These are phyloP conservation scores for Myotis myotis DNA, from an alignment of 2,797 vertebrate genomes.

Conservation along the genomic window DNA sequence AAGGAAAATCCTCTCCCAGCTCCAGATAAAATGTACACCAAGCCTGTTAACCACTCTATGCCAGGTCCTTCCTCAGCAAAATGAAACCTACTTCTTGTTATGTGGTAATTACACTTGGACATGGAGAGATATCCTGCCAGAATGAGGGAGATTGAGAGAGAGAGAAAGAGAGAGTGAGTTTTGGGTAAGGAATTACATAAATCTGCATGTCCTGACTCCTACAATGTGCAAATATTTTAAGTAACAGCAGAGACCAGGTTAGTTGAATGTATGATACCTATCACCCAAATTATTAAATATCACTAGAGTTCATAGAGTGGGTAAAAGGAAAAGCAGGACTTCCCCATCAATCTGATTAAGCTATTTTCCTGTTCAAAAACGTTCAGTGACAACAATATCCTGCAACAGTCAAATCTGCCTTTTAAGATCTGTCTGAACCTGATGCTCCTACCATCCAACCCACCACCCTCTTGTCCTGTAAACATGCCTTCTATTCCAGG, in stretches of 20 bases:
- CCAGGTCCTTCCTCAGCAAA: not conserved
- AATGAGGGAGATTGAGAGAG: not conserved
- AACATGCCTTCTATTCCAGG: not conserved
- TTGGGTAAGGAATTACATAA: not conserved
- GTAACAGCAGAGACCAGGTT: not conserved
- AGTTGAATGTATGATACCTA: not conserved
- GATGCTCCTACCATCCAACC: not conserved
- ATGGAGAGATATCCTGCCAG: not conserved
- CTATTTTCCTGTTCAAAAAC: not conserved
- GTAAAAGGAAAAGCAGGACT: not conserved
- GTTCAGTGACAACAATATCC: not conserved
- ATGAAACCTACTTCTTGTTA: not conserved
- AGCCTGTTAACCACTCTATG: not conserved
- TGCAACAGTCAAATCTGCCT: not conserved
- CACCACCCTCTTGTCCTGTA: not conserved
- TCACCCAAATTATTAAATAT: not conserved
- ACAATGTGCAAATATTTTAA: not conserved
- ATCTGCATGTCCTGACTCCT: not conserved
- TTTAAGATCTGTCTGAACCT: not conserved
- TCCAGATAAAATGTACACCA: not conserved
- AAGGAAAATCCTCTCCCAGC: not conserved
- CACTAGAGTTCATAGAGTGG: not conserved
- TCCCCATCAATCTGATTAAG: not conserved
- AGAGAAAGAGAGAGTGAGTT: not conserved
- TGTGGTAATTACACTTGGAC: not conserved